Percentiles rank a stretch among this genome's conserved stretches.
phyloP scores from a whole-genome alignment of 2,888 invertebrate species.

The Orthosia cruda region DNA sequence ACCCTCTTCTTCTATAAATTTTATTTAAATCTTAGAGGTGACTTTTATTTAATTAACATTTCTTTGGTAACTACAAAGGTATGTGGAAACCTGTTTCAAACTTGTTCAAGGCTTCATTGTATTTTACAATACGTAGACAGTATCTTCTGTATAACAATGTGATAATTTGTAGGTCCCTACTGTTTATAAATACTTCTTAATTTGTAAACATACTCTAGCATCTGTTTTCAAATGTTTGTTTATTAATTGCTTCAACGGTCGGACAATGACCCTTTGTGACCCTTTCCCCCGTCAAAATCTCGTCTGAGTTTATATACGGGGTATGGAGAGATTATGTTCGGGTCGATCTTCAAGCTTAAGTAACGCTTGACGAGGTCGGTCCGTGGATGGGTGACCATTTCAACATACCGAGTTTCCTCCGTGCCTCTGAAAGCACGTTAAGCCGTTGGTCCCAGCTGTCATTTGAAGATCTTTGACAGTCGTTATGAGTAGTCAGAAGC shows the following conservation, averaged over 20 bases:
- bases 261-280: constrained; percentile 59
- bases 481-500: too few species aligned
- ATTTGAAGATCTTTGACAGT: too few species aligned
- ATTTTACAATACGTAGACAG: not conserved
- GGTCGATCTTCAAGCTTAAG: too few species aligned
- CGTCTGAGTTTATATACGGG: constrained; percentile 65
- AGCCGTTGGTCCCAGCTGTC: too few species aligned
- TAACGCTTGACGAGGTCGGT: too few species aligned
- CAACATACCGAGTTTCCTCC: too few species aligned
- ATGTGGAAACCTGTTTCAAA: constrained; percentile 23
- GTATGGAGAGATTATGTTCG: constrained; percentile 49
- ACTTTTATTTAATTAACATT: not conserved
- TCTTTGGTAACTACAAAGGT: not conserved
- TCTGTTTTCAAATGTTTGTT: not conserved
- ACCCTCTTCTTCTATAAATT: too few species aligned
- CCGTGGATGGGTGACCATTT: too few species aligned
- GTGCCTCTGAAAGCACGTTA: too few species aligned
- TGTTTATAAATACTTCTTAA: not conserved
- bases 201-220: not conserved
- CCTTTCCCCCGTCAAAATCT: constrained; percentile 86
- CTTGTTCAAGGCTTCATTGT: constrained; percentile 15
- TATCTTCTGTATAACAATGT: not conserved
- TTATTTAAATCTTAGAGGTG: too few species aligned
- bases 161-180: not conserved
- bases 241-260: too few species aligned